Conservation (phyloP, 2,113 vertebrate genomes). For the Lonchura striata region DNA sequence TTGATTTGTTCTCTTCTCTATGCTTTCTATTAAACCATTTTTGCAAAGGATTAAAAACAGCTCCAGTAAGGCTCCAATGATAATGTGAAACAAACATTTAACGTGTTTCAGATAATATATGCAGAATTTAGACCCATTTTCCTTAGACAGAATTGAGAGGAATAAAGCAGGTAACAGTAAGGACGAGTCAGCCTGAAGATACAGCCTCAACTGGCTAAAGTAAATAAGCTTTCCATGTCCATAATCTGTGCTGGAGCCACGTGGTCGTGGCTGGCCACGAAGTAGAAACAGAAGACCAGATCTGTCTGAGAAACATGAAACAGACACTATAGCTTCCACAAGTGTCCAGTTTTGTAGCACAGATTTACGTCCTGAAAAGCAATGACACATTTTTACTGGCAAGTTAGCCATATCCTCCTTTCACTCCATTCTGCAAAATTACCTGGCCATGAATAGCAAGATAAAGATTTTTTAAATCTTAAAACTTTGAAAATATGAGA, state of each 20-base stretch:
- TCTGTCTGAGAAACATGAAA: neutral
- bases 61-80: neutral
- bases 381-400: neutral
- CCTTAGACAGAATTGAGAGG: neutral
- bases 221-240: neutral
- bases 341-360: neutral
- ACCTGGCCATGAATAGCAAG: neutral
- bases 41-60: neutral
- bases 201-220: neutral
- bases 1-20: neutral
- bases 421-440: neutral
- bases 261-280: neutral
- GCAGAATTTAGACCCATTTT: neutral
- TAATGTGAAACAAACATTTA: neutral
- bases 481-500: neutral
- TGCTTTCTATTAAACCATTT: neutral
- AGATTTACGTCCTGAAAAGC: neutral
- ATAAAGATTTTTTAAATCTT: neutral
- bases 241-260: neutral
- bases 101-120: neutral
- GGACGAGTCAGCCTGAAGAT: neutral
- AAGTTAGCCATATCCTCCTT: neutral
- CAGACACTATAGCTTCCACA: neutral
- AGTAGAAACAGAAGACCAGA: neutral
- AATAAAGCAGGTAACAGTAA: neutral